A percentile compares a stretch with the other conserved stretches of the same genome.
phyloP scores from a whole-genome alignment of 92 coral and sea anemone species.

The Palythoa grandis region DNA sequence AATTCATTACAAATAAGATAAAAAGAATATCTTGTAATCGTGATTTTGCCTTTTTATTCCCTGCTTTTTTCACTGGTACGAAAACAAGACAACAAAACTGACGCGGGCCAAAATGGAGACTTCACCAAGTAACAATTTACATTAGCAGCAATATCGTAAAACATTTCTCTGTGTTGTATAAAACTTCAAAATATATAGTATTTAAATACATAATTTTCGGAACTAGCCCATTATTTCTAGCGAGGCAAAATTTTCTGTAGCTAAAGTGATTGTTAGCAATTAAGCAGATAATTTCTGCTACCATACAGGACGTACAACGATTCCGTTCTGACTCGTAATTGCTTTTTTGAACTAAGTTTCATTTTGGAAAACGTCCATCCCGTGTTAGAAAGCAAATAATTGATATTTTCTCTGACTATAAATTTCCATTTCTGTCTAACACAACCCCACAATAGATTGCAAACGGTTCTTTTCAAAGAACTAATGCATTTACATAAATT shows the following conservation, averaged over 20 bases:
- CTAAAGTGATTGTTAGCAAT: conserved; percentile 75
- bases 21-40: conserved; percentile 45
- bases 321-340: conserved; percentile 59
- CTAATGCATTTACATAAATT: conserved; percentile 85
- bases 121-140: conserved; percentile 50
- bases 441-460: conserved; percentile 70
- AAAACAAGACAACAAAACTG: conserved; percentile 12
- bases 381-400: conserved; percentile 57
- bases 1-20: conserved; percentile 87
- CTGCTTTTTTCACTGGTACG: conserved; percentile 15
- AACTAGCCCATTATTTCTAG: conserved; percentile 63
- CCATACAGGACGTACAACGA: conserved; percentile 64
- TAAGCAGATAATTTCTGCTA: conserved; percentile 65
- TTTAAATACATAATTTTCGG: conserved; percentile 70
- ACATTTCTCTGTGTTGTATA: conserved; percentile 83
- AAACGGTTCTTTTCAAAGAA: conserved; percentile 84
- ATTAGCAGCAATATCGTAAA: conserved; percentile 75
- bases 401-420: conserved; percentile 68
- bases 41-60: background rate
- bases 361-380: conserved; percentile 75
- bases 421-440: conserved; percentile 62
- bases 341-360: conserved; percentile 63
- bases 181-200: conserved; percentile 92
- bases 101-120: conserved; percentile 37
- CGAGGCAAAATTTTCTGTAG: conserved; percentile 55